Conservation (phyloP, 2,797 vertebrate species). For the Neosilurus mollespiculum region DNA sequence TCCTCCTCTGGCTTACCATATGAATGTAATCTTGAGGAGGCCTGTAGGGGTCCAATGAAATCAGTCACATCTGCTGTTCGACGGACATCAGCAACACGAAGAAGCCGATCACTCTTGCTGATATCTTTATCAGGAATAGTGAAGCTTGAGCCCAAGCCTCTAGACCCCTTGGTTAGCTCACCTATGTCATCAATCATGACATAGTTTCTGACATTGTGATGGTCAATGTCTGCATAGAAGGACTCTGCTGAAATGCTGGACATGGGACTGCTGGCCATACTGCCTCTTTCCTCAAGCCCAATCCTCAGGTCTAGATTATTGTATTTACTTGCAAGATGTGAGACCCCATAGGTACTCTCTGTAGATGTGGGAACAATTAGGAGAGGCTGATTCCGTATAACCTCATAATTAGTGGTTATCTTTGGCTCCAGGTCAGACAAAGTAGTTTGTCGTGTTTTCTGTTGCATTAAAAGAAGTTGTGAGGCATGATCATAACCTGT, state of each 20-base stretch:
- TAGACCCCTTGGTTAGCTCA: slow-evolving; percentile 90
- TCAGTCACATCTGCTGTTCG: slow-evolving; percentile 92
- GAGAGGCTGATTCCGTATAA: slow-evolving; percentile 91
- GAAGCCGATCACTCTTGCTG: slow-evolving; percentile 89
- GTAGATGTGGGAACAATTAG: slow-evolving; percentile 93
- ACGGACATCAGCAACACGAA: slow-evolving; percentile 86
- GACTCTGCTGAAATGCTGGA: slow-evolving; percentile 97
- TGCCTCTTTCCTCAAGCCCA: slow-evolving; percentile 90
- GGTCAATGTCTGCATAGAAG: slow-evolving; percentile 96
- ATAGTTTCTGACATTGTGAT: slow-evolving; percentile 90
- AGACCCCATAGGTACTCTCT: slow-evolving; percentile 85
- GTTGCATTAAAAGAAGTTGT: slow-evolving; percentile 88
- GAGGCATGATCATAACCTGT: slow-evolving; percentile 87
- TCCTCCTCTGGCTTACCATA: slow-evolving; percentile 96
- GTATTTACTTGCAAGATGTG: slow-evolving; percentile 90
- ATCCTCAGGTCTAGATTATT: slow-evolving; percentile 90
- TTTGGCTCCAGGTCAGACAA: slow-evolving; percentile 92
- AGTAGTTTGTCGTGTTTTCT: slow-evolving; percentile 84
- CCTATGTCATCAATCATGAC: slow-evolving; percentile 97
- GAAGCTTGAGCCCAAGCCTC: slow-evolving; percentile 84
- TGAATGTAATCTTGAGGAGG: slow-evolving; percentile 84
- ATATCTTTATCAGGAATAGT: slow-evolving; percentile 92
- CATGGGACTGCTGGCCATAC: slow-evolving; percentile 95
- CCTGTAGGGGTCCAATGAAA: slow-evolving; percentile 85
- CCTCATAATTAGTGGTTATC: slow-evolving; percentile 93